A percentile compares a stretch with the other conserved stretches of the same genome.
Evolutionary conservation across 2,888 invertebrate genomes (phyloP).

Genomic region (Lutraria lutraria): DNA sequence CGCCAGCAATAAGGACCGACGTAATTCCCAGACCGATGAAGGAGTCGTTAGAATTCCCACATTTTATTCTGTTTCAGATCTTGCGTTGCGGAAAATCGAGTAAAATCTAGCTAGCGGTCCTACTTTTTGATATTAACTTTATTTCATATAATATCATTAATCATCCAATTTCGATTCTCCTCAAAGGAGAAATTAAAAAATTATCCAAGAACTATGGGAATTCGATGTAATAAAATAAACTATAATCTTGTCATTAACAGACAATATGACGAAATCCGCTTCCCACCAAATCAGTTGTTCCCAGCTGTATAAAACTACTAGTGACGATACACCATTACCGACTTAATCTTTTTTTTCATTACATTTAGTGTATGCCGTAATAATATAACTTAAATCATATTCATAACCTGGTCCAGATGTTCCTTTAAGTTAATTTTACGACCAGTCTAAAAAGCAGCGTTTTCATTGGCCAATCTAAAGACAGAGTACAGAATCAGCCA

Average conservation of each 20-base stretch:
- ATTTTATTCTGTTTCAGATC: conserved; percentile 54
- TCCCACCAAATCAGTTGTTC: background rate
- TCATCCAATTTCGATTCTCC: conserved; percentile 63
- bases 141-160: conserved; percentile 55
- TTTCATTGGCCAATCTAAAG: too few relatives aligned
- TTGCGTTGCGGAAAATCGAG: conserved; percentile 24
- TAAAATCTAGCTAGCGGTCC: conserved; percentile 40
- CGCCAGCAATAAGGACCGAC: conserved; percentile 37
- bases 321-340: too few relatives aligned
- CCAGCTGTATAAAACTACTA: too few relatives aligned
- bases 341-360: too few relatives aligned
- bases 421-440: too few relatives aligned
- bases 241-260: conserved; percentile 15
- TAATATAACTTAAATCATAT: too few relatives aligned
- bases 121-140: conserved; percentile 59
- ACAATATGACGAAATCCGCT: background rate
- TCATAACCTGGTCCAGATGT: too few relatives aligned
- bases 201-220: conserved; percentile 25
- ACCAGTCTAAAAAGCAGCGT: too few relatives aligned
- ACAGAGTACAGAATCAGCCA: too few relatives aligned
- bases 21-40: conserved; percentile 33
- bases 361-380: too few relatives aligned
- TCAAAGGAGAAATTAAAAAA: conserved; percentile 46
- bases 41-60: conserved; percentile 56
- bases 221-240: conserved; percentile 30